These are phyloP conservation scores for Callaeas wilsoni DNA, from an alignment of 2,113 vertebrate species.

Conservation along the genomic window DNA sequence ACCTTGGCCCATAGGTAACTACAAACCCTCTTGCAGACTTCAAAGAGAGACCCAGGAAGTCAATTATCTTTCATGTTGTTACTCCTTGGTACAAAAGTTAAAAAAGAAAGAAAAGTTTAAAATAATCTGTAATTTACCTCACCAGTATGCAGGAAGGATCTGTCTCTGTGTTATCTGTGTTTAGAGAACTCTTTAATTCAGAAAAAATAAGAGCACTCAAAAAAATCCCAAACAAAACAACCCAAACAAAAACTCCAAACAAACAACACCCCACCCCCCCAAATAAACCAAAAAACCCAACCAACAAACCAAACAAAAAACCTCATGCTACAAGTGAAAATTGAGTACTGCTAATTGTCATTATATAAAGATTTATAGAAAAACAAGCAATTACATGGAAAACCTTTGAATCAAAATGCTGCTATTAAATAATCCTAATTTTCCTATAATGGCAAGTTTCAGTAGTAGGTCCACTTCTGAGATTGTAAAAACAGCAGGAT, in stretches of 20 bases:
- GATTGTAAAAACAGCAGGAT: constrained; percentile 30
- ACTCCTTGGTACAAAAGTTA: neutral
- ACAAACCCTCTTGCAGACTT: neutral
- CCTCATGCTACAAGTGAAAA: neutral
- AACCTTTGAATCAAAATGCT: constrained; percentile 5
- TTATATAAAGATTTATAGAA: neutral
- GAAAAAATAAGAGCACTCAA: neutral
- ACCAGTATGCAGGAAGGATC: neutral
- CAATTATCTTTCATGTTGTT: neutral
- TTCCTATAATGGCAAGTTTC: constrained; percentile 24
- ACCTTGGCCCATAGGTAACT: neutral
- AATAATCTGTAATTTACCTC: neutral
- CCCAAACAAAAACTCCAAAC: neutral
- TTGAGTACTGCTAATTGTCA: neutral
- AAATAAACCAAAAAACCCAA: neutral
- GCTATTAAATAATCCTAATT: constrained; percentile 22
- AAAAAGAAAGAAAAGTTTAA: neutral
- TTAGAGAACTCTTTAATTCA: neutral
- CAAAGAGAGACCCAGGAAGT: neutral
- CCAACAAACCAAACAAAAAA: neutral
- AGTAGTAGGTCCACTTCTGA: constrained; percentile 38
- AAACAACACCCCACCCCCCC: rapidly evolving
- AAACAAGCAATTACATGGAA: neutral
- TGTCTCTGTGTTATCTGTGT: neutral
- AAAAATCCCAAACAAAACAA: neutral